Conservation (phyloP, 2,113 vertebrate species). For the Atlantisia rogersi region DNA sequence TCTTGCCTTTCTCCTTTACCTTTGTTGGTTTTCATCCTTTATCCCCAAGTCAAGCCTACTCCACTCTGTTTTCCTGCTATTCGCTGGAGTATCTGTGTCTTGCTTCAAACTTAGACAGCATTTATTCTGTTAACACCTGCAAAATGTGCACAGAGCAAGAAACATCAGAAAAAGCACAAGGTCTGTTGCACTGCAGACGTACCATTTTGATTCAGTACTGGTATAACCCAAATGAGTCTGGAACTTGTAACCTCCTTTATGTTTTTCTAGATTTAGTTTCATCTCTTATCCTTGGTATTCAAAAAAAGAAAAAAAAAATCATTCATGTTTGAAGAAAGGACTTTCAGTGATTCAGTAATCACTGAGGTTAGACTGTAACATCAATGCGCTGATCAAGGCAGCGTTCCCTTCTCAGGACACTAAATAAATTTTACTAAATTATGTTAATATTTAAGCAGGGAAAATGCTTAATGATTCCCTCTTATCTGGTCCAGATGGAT, state of each 20-base stretch:
- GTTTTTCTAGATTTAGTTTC: neutral
- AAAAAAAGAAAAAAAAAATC: neutral
- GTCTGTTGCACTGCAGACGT: neutral
- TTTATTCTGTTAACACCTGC: neutral
- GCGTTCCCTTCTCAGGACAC: neutral
- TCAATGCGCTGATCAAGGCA: neutral
- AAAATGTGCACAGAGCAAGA: neutral
- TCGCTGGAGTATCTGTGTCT: neutral
- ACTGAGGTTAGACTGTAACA: neutral
- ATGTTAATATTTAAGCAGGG: slow-evolving; percentile 43
- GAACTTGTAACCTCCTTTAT: neutral
- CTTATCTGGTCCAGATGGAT: slow-evolving; percentile 31
- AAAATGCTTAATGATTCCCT: slow-evolving; percentile 20
- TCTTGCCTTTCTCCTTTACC: neutral
- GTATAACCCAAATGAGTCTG: neutral
- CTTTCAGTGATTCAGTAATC: neutral
- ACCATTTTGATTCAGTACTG: neutral
- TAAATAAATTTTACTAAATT: slow-evolving; percentile 43
- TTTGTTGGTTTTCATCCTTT: neutral
- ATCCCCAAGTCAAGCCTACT: neutral
- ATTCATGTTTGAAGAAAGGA: neutral
- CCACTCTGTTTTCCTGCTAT: neutral
- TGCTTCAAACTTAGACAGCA: neutral
- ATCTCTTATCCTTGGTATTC: neutral
- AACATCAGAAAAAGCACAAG: neutral